Conservation (phyloP, 1,140 invertebrate genomes). For the Diachasma alloeum region DNA sequence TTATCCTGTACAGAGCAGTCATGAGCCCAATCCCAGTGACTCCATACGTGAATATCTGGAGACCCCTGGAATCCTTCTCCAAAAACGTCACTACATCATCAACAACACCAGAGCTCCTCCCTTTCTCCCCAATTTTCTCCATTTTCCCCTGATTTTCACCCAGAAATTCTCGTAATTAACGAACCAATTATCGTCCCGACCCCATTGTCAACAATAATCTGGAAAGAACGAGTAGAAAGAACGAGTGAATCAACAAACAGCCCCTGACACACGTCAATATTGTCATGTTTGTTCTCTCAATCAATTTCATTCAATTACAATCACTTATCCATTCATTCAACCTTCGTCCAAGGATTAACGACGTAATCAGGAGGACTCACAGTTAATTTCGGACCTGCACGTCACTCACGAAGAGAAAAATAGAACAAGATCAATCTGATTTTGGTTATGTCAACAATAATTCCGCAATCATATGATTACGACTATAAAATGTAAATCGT, state of each 20-base stretch:
- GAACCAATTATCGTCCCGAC: not conserved
- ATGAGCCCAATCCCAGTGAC: conserved; percentile 62
- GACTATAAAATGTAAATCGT: not conserved
- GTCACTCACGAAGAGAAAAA: not conserved
- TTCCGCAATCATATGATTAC: not conserved
- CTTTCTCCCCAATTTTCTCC: not conserved
- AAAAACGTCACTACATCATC: conserved; percentile 53
- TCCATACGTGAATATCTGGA: conserved; percentile 65
- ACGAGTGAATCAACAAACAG: too few species aligned
- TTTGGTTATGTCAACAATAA: not conserved
- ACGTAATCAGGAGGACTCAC: not conserved
- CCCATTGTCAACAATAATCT: not conserved
- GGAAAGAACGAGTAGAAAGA: not conserved
- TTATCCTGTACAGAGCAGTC: conserved; percentile 62
- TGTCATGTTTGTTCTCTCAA: too few species aligned
- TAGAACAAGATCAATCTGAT: not conserved
- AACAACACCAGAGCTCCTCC: conserved; percentile 35
- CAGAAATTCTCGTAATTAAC: not conserved
- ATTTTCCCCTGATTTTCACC: not conserved
- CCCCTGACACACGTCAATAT: too few species aligned
- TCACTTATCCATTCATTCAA: too few species aligned
- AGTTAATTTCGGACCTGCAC: not conserved
- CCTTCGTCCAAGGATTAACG: too few species aligned
- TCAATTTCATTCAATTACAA: too few species aligned
- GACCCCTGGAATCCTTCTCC: conserved; percentile 58